A percentile compares a stretch with the other conserved stretches of the same genome.
Evolutionary conservation across 92 coral and sea anemone genomes (phyloP).

Genomic region (Virgularia gustaviana): DNA sequence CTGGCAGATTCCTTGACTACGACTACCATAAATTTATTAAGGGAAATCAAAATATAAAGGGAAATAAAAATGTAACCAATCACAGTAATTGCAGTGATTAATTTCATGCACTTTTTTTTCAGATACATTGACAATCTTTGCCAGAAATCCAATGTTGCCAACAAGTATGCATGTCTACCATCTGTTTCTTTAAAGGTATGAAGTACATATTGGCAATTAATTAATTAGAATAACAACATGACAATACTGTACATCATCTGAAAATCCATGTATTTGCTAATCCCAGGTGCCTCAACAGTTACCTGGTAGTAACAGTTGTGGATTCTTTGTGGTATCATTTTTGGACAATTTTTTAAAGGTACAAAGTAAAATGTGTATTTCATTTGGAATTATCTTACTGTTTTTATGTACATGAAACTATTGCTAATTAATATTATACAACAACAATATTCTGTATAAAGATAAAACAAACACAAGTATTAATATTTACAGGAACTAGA

Average conservation of each 20-base stretch:
- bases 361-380: too few relatives aligned
- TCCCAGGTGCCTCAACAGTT: slow-evolving; percentile 26
- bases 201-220: too few relatives aligned
- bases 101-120: not conserved
- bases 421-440: not conserved
- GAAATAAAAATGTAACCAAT: too few relatives aligned
- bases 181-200: not conserved
- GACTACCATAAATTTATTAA: too few relatives aligned
- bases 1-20: not conserved
- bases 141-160: not conserved
- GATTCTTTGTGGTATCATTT: not conserved
- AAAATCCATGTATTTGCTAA: too few relatives aligned
- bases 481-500: slow-evolving; percentile 34
- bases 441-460: not conserved
- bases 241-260: not conserved
- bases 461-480: not conserved
- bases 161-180: not conserved
- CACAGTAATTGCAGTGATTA: not conserved
- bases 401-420: too few relatives aligned
- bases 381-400: too few relatives aligned
- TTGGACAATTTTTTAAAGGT: not conserved
- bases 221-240: not conserved
- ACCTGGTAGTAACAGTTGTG: slow-evolving; percentile 20
- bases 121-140: not conserved
- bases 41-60: too few relatives aligned